phyloP scores from a whole-genome alignment of 2,797 vertebrate genomes.

The Tolypeutes matacus region DNA sequence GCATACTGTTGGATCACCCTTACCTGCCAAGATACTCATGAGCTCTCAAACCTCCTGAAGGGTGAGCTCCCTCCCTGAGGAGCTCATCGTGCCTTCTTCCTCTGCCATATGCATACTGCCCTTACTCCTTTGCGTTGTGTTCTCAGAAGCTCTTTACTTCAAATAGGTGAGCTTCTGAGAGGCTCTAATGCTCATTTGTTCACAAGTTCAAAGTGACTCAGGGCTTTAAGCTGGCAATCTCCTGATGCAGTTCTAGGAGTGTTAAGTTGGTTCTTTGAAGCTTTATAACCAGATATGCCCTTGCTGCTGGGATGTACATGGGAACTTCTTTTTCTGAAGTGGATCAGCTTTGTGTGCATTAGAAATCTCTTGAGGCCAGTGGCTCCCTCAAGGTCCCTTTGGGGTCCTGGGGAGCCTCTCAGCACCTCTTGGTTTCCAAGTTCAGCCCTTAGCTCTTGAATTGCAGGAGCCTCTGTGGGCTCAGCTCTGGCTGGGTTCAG shows the following conservation, averaged over 20 bases:
- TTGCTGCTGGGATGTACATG: conserved; percentile 59
- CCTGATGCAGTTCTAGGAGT: conserved; percentile 47
- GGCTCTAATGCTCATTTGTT: conserved; percentile 64
- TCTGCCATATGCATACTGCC: background rate
- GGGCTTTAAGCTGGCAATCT: conserved; percentile 42
- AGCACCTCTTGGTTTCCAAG: background rate
- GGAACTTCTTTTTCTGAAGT: background rate
- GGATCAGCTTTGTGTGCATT: background rate
- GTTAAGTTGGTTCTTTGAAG: conserved; percentile 62
- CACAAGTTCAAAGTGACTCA: conserved; percentile 61
- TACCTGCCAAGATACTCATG: background rate
- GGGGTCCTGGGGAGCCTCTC: background rate
- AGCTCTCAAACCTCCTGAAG: background rate
- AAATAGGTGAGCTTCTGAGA: conserved; percentile 51
- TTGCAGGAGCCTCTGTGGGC: background rate
- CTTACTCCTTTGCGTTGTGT: background rate
- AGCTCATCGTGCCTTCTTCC: background rate
- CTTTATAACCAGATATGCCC: background rate
- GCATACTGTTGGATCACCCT: background rate
- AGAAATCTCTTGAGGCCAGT: background rate
- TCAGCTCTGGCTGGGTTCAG: background rate
- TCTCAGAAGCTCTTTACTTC: conserved; percentile 52
- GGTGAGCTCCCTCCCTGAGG: background rate
- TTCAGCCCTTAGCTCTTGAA: conserved; percentile 12
- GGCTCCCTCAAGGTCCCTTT: conserved; percentile 1